These are phyloP conservation scores for Haliclona indistincta DNA, from an alignment of 37 sponge, comb jelly and placozoan genomes.

Conservation along the genomic window DNA sequence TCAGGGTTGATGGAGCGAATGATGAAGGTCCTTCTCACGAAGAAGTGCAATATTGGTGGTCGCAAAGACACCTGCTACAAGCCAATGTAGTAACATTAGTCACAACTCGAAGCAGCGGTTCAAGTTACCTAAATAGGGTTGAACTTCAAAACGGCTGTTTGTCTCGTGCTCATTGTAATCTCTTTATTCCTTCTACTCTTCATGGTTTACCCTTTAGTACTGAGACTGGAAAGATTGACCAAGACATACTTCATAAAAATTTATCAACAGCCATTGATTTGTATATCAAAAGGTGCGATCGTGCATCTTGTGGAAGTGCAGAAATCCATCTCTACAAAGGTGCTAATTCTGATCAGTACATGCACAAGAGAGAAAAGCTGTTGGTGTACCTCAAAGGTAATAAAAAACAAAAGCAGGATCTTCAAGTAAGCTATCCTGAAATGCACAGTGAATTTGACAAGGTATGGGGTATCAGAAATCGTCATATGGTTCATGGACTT, in stretches of 20 bases:
- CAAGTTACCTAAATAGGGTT: conserved; percentile 6
- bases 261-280: not conserved
- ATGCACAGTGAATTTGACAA: conserved; percentile 3
- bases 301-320: not conserved
- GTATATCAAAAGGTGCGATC: not conserved
- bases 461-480: conserved; percentile 2
- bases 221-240: not conserved
- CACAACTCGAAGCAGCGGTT: conserved; percentile 5
- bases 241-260: not conserved
- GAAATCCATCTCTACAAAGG: not conserved
- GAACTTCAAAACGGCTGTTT: conserved; percentile 21
- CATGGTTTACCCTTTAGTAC: not conserved
- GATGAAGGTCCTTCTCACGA: conserved; percentile 32
- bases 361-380: not conserved
- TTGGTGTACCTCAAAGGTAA: not conserved
- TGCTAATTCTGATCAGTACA: not conserved
- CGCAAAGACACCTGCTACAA: not conserved
- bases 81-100: conserved; percentile 2
- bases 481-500: not conserved
- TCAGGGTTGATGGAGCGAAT: conserved; percentile 18
- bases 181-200: not conserved
- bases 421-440: not conserved
- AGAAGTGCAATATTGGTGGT: conserved; percentile 17
- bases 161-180: not conserved
- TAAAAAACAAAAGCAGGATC: not conserved